These are phyloP conservation scores for Kryptopterus vitreolus DNA, from an alignment of 2,797 vertebrate species.

Conservation along the genomic window DNA sequence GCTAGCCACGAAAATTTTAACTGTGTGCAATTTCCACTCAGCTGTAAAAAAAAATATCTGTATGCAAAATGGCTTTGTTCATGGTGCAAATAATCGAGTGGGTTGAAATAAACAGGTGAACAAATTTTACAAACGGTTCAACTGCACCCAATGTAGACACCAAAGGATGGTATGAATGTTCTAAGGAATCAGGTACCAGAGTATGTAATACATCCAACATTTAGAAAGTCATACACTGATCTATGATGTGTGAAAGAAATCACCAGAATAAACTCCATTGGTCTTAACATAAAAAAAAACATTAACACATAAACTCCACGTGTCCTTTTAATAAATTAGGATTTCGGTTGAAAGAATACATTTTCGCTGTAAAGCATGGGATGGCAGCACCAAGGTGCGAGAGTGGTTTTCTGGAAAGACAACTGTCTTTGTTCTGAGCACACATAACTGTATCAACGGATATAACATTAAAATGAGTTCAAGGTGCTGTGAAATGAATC, in stretches of 20 bases:
- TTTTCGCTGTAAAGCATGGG: background rate
- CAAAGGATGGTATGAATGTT: background rate
- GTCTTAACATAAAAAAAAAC: too few species aligned
- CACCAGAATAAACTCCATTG: too few species aligned
- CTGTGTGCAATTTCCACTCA: background rate
- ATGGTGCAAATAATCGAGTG: too few species aligned
- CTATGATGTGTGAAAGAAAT: background rate
- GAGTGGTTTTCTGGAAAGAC: background rate
- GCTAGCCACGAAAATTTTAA: background rate
- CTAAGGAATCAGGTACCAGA: background rate
- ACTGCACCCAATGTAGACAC: background rate
- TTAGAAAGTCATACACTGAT: background rate
- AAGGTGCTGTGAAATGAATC: background rate
- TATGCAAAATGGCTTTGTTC: background rate
- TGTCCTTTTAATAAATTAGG: background rate
- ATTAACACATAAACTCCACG: too few species aligned
- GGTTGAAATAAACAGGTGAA: too few species aligned
- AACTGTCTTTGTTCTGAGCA: background rate
- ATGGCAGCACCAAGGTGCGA: background rate
- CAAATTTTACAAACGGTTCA: too few species aligned
- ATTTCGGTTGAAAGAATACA: background rate
- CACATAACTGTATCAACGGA: background rate
- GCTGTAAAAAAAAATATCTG: constrained; percentile 6
- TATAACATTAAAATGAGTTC: background rate
- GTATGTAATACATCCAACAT: background rate